phyloP scores from a whole-genome alignment of 1,140 invertebrate species.

The Euura saliciscinereae region DNA sequence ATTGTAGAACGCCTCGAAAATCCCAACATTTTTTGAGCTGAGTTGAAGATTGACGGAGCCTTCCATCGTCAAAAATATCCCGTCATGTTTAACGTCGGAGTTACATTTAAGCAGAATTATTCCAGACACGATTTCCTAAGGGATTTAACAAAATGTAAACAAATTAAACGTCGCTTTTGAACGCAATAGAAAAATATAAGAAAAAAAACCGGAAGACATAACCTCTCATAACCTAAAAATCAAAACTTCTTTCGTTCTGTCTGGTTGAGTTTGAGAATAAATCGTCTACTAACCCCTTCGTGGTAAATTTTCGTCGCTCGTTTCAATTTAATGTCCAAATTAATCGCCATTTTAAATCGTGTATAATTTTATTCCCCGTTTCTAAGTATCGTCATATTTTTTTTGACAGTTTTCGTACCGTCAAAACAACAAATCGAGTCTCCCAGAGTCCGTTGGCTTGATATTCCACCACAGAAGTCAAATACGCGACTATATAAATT shows the following conservation, averaged over 20 bases:
- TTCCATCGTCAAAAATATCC: conserved; percentile 84
- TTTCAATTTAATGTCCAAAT: conserved; percentile 77
- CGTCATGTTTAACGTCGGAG: conserved; percentile 89
- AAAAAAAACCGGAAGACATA: conserved; percentile 7
- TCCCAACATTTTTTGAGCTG: conserved; percentile 92
- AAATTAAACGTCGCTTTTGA: conserved; percentile 10
- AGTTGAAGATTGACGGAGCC: conserved; percentile 90
- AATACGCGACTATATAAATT: too few relatives aligned
- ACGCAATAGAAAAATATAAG: conserved; percentile 8
- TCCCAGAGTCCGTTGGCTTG: too few relatives aligned
- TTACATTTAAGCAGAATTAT: conserved; percentile 79
- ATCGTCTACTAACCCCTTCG: conserved; percentile 71
- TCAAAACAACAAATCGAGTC: neutral
- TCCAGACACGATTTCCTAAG: conserved; percentile 81
- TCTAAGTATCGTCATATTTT: neutral
- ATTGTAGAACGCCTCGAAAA: conserved; percentile 94
- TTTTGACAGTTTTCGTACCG: neutral
- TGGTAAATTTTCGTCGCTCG: conserved; percentile 83
- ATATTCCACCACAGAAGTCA: too few relatives aligned
- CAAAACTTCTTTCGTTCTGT: too few relatives aligned
- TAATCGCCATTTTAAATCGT: conserved; percentile 64
- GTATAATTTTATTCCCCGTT: neutral
- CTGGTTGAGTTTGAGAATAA: conserved; percentile 6
- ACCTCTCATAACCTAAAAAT: conserved; percentile 13
- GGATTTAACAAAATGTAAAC: conserved; percentile 29